A percentile compares a stretch with the other conserved stretches of the same genome.
Evolutionary conservation across 2,797 vertebrate genomes (phyloP).

Genomic region (Sebastes nivosus): DNA sequence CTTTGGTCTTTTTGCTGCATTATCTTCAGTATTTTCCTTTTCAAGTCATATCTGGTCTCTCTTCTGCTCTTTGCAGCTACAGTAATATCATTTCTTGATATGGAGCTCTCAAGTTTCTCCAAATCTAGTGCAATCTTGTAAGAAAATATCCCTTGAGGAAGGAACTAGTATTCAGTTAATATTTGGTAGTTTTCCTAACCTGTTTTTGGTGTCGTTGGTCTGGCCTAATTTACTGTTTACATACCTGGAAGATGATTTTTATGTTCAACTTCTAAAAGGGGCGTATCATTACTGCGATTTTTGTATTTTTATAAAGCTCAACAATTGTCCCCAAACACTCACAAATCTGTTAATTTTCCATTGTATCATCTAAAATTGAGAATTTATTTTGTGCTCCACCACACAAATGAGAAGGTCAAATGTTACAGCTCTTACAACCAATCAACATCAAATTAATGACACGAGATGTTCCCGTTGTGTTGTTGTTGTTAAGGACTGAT

Average conservation of each 20-base stretch:
- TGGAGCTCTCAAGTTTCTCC: neutral
- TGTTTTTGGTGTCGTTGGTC: neutral
- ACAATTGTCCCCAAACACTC: neutral
- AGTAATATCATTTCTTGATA: neutral
- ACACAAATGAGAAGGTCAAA: slow-evolving; percentile 26
- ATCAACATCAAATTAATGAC: slow-evolving; percentile 33
- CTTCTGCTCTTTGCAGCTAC: neutral
- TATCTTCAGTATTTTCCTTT: neutral
- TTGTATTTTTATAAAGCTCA: neutral
- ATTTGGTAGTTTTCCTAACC: neutral
- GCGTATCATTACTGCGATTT: neutral
- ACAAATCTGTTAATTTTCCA: neutral
- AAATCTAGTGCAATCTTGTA: neutral
- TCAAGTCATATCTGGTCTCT: neutral
- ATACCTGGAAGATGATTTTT: neutral
- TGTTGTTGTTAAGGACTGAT: slow-evolving; percentile 21
- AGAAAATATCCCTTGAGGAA: neutral
- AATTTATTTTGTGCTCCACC: neutral
- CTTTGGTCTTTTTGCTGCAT: neutral
- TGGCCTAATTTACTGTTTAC: neutral
- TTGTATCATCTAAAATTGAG: neutral
- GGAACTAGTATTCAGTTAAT: neutral
- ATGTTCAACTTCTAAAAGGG: neutral
- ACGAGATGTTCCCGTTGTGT: slow-evolving; percentile 13
- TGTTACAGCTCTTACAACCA: slow-evolving; percentile 18